These are phyloP conservation scores for Heteropelma amictum DNA, from an alignment of 2,888 invertebrate species.

Conservation along the genomic window DNA sequence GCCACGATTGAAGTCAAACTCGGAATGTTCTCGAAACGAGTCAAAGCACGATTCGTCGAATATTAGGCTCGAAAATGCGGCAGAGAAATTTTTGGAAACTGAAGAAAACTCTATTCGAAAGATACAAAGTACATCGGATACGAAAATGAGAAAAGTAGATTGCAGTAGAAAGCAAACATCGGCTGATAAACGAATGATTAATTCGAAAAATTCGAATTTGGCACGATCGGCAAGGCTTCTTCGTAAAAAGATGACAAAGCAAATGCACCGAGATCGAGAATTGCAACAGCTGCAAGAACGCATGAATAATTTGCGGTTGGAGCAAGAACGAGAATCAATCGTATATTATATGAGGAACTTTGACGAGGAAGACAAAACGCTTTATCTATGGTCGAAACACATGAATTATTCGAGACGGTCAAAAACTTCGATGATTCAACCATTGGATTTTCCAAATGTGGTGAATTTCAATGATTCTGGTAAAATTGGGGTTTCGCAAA, in stretches of 20 bases:
- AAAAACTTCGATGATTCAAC: slow-evolving; percentile 49
- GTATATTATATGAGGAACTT: slow-evolving; percentile 46
- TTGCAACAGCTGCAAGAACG: slow-evolving; percentile 27
- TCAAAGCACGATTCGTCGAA: too few species aligned
- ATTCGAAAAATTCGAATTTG: background rate
- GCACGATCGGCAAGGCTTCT: background rate
- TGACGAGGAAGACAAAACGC: slow-evolving; percentile 49
- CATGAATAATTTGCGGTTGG: slow-evolving; percentile 40
- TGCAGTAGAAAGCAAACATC: background rate
- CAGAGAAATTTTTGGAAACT: background rate
- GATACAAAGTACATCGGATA: background rate
- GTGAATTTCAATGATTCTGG: slow-evolving; percentile 61
- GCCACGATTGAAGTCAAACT: too few species aligned
- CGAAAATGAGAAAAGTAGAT: background rate
- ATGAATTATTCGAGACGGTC: slow-evolving; percentile 36
- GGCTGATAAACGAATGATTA: background rate
- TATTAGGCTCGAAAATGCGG: too few species aligned
- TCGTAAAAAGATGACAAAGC: background rate
- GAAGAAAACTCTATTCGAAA: background rate
- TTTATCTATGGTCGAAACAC: slow-evolving; percentile 36
- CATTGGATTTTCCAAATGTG: slow-evolving; percentile 68
- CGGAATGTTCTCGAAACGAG: too few species aligned
- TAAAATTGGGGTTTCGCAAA: slow-evolving; percentile 41
- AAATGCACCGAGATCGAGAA: slow-evolving; percentile 20
- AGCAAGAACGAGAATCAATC: slow-evolving; percentile 47